Base-by-base conservation (phyloP, 2,797 vertebrate genomes). In the Anguilla megastoma region DNA sequence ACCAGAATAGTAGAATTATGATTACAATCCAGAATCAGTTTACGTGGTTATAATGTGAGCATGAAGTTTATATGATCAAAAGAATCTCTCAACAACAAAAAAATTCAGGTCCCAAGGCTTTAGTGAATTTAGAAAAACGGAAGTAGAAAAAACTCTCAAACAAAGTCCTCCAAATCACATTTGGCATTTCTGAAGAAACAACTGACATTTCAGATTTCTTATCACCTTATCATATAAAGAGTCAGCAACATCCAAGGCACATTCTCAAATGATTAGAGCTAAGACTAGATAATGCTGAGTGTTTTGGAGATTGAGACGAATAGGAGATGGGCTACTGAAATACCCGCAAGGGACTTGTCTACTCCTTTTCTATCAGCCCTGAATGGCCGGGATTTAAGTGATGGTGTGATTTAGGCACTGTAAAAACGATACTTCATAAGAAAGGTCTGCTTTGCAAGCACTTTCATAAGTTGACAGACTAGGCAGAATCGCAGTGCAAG, bases 391-490 rank as follows among this genome's bases (percentile, higher is more conserved):
- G 48, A 3, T n/a, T 45, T 16, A 33, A 24, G 24, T 18, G n/a
- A 36, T 10, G 30, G 48, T n/a, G 56, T 87, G 33, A 45, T 41
- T 41, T 36, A 76, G 71, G 36, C 79, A 12, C 12, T 76, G 74
- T 76, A 36, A 76, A 76, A 76, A 76, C 6, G 1, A 48, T 7
- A 82, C 3, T 60, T 60, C 21, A 85, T 33, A 41, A 79, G 54
- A 56, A 60, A 60, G 54, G 16, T 9, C 27, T 2, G 56, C 21
- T 48, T 85, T 54, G 36, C 36, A n/a, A 86, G 69, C 48, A 41
- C 71, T 86, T 50, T 27, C 48, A 33, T 27, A 36, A 86, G 45
- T 74, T 86, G 5, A 86, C 33, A 54, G 48, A 45, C 69, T 27
- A 3, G 36, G 33, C 56, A 16, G 36, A 16, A 84, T 50, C 27